A percentile compares a stretch with the other conserved stretches of the same genome.
Conservation (phyloP, 2,113 vertebrate species). For the Oceanodroma tethys region DNA sequence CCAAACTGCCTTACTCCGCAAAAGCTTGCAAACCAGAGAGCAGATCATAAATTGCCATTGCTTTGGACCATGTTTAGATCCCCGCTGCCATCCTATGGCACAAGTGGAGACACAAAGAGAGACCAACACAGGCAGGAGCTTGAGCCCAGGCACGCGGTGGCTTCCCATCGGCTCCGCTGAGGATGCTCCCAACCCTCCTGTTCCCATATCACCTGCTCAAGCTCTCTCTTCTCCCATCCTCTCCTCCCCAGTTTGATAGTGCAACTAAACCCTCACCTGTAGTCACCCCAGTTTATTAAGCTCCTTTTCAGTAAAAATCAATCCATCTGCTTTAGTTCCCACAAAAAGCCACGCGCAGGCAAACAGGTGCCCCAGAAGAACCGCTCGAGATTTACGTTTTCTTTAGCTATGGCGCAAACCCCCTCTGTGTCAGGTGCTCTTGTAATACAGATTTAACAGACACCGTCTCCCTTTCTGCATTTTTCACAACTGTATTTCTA, state of each 20-base stretch:
- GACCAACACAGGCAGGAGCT: not conserved
- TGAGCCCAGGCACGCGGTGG: accelerated
- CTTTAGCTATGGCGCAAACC: not conserved
- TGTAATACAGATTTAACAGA: not conserved
- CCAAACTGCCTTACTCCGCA: not conserved
- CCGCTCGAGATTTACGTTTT: not conserved
- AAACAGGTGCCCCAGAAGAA: not conserved
- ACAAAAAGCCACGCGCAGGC: not conserved
- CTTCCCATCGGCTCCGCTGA: not conserved
- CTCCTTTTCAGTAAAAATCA: not conserved
- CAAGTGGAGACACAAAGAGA: not conserved
- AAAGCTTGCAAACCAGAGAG: not conserved
- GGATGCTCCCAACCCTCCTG: not conserved
- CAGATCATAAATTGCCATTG: not conserved
- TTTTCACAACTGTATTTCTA: not conserved
- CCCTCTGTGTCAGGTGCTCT: not conserved
- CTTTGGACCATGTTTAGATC: not conserved
- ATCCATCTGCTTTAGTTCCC: not conserved
- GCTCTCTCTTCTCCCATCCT: not conserved
- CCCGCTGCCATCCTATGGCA: accelerated
- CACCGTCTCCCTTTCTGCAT: not conserved
- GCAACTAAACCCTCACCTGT: not conserved
- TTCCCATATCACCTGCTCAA: not conserved
- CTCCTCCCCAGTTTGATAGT: not conserved
- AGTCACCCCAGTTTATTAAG: not conserved